Conservation (phyloP, 2,113 vertebrate genomes). For the Carassius gibelio region DNA sequence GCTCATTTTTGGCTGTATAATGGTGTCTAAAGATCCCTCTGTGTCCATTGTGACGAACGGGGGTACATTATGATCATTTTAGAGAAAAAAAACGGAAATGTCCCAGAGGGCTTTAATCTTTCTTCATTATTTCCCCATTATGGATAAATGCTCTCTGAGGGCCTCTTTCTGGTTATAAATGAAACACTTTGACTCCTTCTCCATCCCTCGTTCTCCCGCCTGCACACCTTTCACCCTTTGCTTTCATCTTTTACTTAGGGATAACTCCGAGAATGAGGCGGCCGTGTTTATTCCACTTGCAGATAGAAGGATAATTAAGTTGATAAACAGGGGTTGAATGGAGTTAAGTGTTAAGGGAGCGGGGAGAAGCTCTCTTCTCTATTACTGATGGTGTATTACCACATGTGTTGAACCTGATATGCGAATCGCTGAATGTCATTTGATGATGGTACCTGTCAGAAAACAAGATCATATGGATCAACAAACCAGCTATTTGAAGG, state of each 20-base stretch:
- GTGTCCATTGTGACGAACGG: conserved; percentile 71
- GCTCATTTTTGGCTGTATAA: conserved; percentile 75
- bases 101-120: conserved; percentile 83
- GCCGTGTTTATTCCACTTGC: conserved; percentile 67
- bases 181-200: conserved; percentile 76
- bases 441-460: conserved; percentile 43
- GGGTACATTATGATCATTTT: conserved; percentile 78
- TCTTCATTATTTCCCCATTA: conserved; percentile 85
- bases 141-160: conserved; percentile 80
- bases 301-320: conserved; percentile 79
- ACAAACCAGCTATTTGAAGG: conserved; percentile 2
- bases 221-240: conserved; percentile 68
- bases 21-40: conserved; percentile 73
- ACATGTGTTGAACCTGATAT: conserved; percentile 26
- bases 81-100: conserved; percentile 71
- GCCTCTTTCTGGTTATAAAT: conserved; percentile 72
- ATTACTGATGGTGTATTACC: conserved; percentile 61
- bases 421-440: conserved; percentile 22
- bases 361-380: conserved; percentile 65
- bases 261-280: conserved; percentile 67
- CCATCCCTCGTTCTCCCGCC: conserved; percentile 62
- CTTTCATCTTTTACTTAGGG: conserved; percentile 79
- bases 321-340: conserved; percentile 75
- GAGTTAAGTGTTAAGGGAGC: conserved; percentile 70
- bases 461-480: conserved; percentile 49